phyloP scores from a whole-genome alignment of 35 echinoderm and acorn worm species.

The Lytechinus pictus region DNA sequence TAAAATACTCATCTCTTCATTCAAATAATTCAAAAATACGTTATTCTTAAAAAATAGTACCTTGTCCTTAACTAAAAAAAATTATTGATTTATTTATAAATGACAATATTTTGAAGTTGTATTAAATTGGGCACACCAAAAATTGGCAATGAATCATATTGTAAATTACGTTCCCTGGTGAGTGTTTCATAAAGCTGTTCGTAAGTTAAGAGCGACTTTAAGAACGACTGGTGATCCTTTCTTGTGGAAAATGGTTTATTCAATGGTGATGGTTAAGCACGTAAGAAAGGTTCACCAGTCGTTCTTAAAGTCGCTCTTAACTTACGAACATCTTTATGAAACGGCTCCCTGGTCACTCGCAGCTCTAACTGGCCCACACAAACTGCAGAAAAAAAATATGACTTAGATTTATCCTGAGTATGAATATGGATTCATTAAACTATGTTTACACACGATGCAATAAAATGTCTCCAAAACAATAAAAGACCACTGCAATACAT shows the following conservation, averaged over 20 bases:
- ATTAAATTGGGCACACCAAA: neutral
- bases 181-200: too few species aligned
- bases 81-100: neutral
- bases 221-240: too few species aligned
- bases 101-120: neutral
- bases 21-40: neutral
- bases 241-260: too few species aligned
- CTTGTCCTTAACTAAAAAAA: neutral
- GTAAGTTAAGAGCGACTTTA: too few species aligned
- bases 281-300: too few species aligned
- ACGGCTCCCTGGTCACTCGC: neutral
- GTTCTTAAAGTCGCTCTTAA: too few species aligned
- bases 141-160: neutral
- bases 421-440: neutral
- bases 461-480: too few species aligned
- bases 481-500: too few species aligned
- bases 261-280: too few species aligned
- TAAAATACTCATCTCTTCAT: neutral
- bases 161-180: neutral
- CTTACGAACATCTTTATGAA: too few species aligned
- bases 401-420: neutral
- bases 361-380: neutral
- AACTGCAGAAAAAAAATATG: neutral
- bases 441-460: too few species aligned
- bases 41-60: too few species aligned